Percentiles rank a stretch among this genome's conserved stretches.
Conservation (phyloP, 2,888 invertebrate species). For the Euproctis similis region DNA sequence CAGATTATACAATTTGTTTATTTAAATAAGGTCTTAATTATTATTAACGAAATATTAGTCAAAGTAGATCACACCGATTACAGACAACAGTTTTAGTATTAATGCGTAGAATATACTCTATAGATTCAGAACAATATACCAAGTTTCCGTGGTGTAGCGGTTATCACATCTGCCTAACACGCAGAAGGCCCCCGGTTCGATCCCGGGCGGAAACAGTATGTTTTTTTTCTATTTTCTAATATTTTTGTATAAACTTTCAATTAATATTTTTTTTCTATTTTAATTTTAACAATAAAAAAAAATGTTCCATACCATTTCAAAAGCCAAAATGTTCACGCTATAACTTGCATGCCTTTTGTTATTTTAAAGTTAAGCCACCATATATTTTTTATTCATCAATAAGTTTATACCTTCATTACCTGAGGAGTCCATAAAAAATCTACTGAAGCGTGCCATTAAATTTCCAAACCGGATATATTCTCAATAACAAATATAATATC, state of each 20-base stretch:
- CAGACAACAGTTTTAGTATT: not conserved
- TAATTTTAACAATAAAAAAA: too few species aligned
- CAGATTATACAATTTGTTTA: too few species aligned
- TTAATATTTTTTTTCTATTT: too few species aligned
- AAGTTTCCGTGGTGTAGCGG: slow-evolving; percentile 84
- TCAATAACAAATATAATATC: slow-evolving; percentile 23
- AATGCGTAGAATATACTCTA: not conserved
- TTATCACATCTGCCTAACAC: slow-evolving; percentile 95
- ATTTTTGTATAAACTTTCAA: too few species aligned
- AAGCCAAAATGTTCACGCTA: too few species aligned
- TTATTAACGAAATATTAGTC: slow-evolving; percentile 6
- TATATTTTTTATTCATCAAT: too few species aligned
- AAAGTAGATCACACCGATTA: slow-evolving; percentile 9
- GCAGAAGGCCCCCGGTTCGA: slow-evolving; percentile 94
- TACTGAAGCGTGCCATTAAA: slow-evolving; percentile 1
- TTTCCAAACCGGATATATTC: slow-evolving; percentile 9
- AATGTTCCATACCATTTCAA: too few species aligned
- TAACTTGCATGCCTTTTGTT: too few species aligned
- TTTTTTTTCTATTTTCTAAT: too few species aligned
- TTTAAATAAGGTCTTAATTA: too few species aligned
- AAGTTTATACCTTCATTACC: too few species aligned
- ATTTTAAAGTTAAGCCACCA: too few species aligned
- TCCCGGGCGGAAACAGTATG: slow-evolving; percentile 87
- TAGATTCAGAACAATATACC: rapidly evolving
- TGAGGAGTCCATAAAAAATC: not conserved